phyloP scores from a whole-genome alignment of 2,113 vertebrate species.

The Seriola quinqueradiata region DNA sequence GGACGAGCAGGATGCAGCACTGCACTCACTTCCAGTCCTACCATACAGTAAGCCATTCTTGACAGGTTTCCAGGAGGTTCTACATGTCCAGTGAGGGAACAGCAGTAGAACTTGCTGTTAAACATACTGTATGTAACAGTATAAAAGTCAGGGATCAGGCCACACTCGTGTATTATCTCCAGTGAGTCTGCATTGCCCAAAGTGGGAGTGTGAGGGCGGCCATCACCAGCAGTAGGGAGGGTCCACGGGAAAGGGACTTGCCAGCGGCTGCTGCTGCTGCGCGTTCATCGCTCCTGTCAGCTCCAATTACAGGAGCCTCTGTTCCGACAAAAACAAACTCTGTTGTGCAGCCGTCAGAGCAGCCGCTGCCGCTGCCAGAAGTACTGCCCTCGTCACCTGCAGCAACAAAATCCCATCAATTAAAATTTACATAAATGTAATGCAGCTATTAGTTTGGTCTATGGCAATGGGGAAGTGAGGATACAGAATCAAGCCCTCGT shows the following conservation, averaged over 20 bases:
- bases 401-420: conserved; percentile 39
- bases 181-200: conserved; percentile 87
- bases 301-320: conserved; percentile 88
- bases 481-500: background rate
- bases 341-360: conserved; percentile 92
- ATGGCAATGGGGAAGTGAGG: background rate
- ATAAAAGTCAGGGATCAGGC: conserved; percentile 70
- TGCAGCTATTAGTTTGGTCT: background rate
- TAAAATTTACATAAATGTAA: conserved; percentile 44
- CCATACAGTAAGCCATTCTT: conserved; percentile 64
- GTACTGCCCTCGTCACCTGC: conserved; percentile 94
- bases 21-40: conserved; percentile 74
- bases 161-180: conserved; percentile 92
- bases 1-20: conserved; percentile 87
- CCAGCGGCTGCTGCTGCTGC: conserved; percentile 83
- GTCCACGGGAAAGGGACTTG: conserved; percentile 63
- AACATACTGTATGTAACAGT: conserved; percentile 75
- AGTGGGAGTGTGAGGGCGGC: conserved; percentile 68
- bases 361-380: conserved; percentile 94
- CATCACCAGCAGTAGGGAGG: conserved; percentile 69
- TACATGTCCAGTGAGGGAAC: conserved; percentile 74
- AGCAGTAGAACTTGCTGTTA: conserved; percentile 72
- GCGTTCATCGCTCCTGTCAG: conserved; percentile 89
- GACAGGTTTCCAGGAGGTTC: conserved; percentile 68
- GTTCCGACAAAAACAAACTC: conserved; percentile 92